Evolutionary conservation across 1,140 invertebrate genomes (phyloP).

Genomic region (Cataglyphis hispanica): DNA sequence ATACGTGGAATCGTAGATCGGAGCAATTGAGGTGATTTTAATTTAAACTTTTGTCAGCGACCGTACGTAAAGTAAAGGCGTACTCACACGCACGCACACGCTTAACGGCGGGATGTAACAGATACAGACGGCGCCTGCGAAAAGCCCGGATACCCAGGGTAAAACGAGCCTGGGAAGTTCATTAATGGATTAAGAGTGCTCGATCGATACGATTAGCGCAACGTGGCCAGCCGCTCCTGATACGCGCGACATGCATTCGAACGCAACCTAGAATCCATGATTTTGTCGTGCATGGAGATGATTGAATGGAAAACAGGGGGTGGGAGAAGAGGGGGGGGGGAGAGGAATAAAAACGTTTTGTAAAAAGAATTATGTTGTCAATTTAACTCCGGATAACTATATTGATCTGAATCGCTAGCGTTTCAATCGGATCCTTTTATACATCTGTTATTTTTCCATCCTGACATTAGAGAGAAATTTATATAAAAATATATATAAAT

Average conservation of each 20-base stretch:
- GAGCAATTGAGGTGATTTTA: neutral
- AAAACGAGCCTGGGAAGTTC: conserved; percentile 80
- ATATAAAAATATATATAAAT: no score
- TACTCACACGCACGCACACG: conserved; percentile 32
- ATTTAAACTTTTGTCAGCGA: conserved; percentile 60
- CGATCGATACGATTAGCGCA: conserved; percentile 80
- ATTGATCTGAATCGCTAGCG: conserved; percentile 34
- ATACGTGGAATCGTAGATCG: neutral
- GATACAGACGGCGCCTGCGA: conserved; percentile 68
- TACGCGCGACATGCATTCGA: conserved; percentile 67
- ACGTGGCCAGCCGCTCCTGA: conserved; percentile 61
- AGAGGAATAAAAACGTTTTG: conserved; percentile 32
- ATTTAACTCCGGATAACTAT: conserved; percentile 26
- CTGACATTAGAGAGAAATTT: neutral
- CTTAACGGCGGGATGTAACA: conserved; percentile 63
- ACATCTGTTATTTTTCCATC: neutral
- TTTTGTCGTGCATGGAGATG: conserved; percentile 60
- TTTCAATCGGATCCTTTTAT: conserved; percentile 8
- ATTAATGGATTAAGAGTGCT: conserved; percentile 82
- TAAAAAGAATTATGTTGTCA: conserved; percentile 61
- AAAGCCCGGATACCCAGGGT: conserved; percentile 73
- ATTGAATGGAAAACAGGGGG: conserved; percentile 59
- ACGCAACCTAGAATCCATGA: conserved; percentile 71
- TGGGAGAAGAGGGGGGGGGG: neutral
- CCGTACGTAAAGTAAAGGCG: conserved; percentile 59